phyloP scores from a whole-genome alignment of 37 sponge, comb jelly and placozoan genomes.

The Cliona cf. orientalis region DNA sequence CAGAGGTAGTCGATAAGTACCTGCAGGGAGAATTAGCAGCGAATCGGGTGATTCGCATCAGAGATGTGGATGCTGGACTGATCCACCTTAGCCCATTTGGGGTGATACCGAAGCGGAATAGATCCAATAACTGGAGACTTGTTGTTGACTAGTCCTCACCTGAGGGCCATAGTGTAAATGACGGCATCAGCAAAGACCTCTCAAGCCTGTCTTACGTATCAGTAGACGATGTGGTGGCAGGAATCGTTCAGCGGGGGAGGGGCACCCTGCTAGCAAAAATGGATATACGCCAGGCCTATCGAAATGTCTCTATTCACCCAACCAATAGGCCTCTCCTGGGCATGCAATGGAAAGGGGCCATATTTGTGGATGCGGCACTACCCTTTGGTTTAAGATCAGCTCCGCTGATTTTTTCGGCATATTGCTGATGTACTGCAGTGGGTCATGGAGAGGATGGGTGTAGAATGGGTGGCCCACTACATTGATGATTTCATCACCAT shows the following conservation, averaged over 20 bases:
- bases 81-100: slow-evolving; percentile 11
- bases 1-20: not conserved
- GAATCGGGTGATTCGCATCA: not conserved
- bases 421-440: slow-evolving; percentile 15
- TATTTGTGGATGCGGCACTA: slow-evolving; percentile 1
- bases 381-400: slow-evolving; percentile 14
- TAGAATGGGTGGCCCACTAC: slow-evolving; percentile 1
- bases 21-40: not conserved
- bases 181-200: not conserved
- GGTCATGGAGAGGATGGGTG: not conserved
- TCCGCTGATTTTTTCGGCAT: not conserved
- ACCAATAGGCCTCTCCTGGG: not conserved
- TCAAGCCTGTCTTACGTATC: slow-evolving; percentile 3
- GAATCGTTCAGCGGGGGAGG: not conserved
- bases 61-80: not conserved
- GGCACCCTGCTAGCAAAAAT: slow-evolving; percentile 20
- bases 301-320: slow-evolving; percentile 8
- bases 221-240: not conserved
- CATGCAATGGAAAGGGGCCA: not conserved
- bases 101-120: slow-evolving; percentile 8
- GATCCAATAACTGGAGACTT: slow-evolving; percentile 3
- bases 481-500: slow-evolving; percentile 6
- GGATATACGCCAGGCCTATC: slow-evolving; percentile 2
- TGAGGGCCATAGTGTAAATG: slow-evolving; percentile 17
- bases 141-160: slow-evolving; percentile 10